Percentiles rank a stretch among this genome's conserved stretches.
Evolutionary conservation across 2,797 vertebrate genomes (phyloP).

Genomic region (Phalanger gymnotis): DNA sequence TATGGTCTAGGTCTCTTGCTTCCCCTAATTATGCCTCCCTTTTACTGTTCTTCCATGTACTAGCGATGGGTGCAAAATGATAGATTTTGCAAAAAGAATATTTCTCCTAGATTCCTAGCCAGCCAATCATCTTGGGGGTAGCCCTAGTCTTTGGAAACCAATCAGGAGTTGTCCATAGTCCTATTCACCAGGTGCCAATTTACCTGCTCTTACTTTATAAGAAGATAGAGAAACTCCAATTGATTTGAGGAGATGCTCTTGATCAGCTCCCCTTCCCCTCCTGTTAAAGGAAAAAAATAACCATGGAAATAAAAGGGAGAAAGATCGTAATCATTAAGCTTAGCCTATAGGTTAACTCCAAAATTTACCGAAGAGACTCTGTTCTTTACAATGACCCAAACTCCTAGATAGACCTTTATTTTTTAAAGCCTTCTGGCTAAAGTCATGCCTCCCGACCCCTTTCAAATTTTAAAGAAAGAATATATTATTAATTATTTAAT

Average conservation of each 20-base stretch:
- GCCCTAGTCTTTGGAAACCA: background rate
- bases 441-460: constrained; percentile 52
- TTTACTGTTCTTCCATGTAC: background rate
- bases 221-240: background rate
- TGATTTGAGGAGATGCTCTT: background rate
- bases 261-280: background rate
- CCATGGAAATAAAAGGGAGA: background rate
- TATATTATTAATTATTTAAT: constrained; percentile 55
- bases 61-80: background rate
- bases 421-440: background rate
- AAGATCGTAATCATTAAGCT: background rate
- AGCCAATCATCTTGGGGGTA: background rate
- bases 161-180: background rate
- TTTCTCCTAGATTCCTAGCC: background rate
- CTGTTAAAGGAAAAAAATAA: background rate
- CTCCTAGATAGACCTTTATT: background rate
- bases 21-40: background rate
- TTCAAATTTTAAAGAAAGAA: constrained; percentile 66
- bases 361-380: background rate
- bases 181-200: background rate
- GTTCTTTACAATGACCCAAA: background rate
- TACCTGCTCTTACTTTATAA: background rate
- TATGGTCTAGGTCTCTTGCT: background rate
- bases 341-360: background rate
- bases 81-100: background rate